Evolutionary conservation across 2,797 vertebrate species (phyloP).

Genomic region (Phaenicophaeus curvirostris): DNA sequence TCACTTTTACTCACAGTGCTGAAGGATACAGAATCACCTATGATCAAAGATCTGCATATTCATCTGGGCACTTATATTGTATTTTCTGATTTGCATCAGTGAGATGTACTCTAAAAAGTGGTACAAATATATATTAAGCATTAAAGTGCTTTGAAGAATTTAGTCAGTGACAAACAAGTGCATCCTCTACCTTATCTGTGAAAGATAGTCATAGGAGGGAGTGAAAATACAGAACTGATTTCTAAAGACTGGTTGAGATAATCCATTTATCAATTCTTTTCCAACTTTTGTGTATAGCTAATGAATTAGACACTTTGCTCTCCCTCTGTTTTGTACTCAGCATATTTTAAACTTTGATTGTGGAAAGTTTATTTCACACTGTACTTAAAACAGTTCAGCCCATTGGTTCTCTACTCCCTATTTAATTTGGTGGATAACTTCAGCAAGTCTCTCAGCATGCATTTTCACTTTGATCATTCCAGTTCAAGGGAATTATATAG

Average conservation of each 20-base stretch:
- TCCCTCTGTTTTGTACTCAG: background rate
- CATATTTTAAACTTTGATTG: background rate
- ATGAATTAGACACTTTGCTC: background rate
- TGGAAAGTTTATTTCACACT: background rate
- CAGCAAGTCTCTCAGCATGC: background rate
- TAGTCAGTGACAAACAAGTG: background rate
- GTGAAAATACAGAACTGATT: background rate
- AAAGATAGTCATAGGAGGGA: background rate
- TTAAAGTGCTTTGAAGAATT: background rate
- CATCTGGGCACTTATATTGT: background rate
- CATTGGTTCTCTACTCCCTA: background rate
- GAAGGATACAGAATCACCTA: background rate
- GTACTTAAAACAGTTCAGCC: background rate
- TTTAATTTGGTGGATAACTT: background rate
- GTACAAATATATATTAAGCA: background rate
- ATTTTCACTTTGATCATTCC: constrained; percentile 28
- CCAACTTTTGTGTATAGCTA: background rate
- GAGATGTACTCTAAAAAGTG: background rate
- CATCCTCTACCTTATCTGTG: background rate
- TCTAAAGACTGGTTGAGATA: background rate
- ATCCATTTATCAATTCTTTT: background rate
- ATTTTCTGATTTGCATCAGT: background rate
- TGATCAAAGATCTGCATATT: background rate
- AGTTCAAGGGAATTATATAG: constrained; percentile 17
- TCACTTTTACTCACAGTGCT: background rate